phyloP scores from a whole-genome alignment of 2,797 vertebrate genomes.

The Numenius phaeopus region DNA sequence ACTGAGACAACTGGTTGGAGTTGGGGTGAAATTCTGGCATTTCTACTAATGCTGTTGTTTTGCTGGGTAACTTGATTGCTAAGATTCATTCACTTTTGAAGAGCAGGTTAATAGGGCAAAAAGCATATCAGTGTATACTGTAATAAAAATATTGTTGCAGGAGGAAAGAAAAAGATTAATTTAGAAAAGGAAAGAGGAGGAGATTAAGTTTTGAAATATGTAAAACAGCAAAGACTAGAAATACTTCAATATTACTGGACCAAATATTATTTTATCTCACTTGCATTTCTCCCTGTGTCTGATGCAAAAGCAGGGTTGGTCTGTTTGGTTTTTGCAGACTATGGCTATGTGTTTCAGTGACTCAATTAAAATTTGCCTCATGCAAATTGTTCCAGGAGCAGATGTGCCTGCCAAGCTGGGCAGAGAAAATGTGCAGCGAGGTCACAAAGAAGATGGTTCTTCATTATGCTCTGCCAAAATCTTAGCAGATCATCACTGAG shows the following conservation, averaged over 20 bases:
- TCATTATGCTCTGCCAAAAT: constrained; percentile 46
- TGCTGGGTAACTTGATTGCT: neutral
- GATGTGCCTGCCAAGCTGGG: constrained; percentile 63
- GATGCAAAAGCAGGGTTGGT: neutral
- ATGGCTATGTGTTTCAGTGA: constrained; percentile 33
- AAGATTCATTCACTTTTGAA: neutral
- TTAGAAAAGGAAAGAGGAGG: neutral
- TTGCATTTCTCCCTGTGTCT: neutral
- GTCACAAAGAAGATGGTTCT: constrained; percentile 54
- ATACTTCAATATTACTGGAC: neutral
- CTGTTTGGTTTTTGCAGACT: neutral
- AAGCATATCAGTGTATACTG: neutral
- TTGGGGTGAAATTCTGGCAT: neutral
- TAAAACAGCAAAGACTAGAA: neutral
- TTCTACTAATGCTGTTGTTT: neutral
- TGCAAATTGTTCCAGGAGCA: constrained; percentile 55
- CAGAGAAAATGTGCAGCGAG: constrained; percentile 37
- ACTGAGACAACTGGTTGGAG: neutral
- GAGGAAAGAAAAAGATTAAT: neutral
- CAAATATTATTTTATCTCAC: neutral
- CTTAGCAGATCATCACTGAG: constrained; percentile 38
- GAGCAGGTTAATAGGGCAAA: neutral
- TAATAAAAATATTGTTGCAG: neutral
- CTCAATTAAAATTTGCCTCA: constrained; percentile 62
- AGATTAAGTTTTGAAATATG: neutral